A percentile compares a stretch with the other conserved stretches of the same genome.
These are phyloP conservation scores for Oncorhynchus kisutch DNA, from an alignment of 2,113 vertebrate genomes.

Conservation along the genomic window DNA sequence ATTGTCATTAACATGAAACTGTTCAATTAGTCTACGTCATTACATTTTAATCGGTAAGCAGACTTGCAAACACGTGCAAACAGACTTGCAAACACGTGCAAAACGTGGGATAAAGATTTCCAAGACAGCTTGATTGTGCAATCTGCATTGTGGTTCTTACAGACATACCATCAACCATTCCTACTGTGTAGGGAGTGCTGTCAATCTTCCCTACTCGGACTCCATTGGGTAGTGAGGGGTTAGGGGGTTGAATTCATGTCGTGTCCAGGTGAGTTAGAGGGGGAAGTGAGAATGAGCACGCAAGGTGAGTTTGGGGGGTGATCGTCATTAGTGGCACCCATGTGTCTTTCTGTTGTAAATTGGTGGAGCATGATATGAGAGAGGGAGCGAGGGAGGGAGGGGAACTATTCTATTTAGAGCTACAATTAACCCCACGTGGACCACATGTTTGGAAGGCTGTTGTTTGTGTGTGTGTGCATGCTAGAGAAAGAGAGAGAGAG, in stretches of 20 bases:
- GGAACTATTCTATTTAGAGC: too few species aligned
- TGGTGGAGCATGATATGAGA: slow-evolving; percentile 18
- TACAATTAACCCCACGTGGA: too few species aligned
- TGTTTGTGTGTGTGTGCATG: too few species aligned
- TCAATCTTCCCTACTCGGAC: not conserved
- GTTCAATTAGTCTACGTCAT: too few species aligned
- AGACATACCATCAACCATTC: not conserved
- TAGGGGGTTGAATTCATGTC: slow-evolving; percentile 28
- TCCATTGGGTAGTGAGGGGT: slow-evolving; percentile 30
- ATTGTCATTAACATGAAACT: too few species aligned
- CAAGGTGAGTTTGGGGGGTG: slow-evolving; percentile 9
- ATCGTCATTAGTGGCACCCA: slow-evolving; percentile 38
- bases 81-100: too few species aligned
- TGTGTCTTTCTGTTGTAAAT: slow-evolving; percentile 46
- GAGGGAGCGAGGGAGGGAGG: slow-evolving; percentile 6
- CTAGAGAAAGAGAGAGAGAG: not conserved
- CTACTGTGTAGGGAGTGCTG: too few species aligned
- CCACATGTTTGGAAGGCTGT: too few species aligned
- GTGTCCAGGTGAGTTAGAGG: slow-evolving; percentile 27
- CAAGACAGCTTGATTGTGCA: too few species aligned
- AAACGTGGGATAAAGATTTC: too few species aligned
- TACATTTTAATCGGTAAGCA: too few species aligned
- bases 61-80: too few species aligned
- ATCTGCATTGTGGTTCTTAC: not conserved
- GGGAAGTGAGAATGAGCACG: not conserved